Base-by-base conservation (phyloP, 2,113 vertebrate genomes). In the Athene cunicularia region DNA sequence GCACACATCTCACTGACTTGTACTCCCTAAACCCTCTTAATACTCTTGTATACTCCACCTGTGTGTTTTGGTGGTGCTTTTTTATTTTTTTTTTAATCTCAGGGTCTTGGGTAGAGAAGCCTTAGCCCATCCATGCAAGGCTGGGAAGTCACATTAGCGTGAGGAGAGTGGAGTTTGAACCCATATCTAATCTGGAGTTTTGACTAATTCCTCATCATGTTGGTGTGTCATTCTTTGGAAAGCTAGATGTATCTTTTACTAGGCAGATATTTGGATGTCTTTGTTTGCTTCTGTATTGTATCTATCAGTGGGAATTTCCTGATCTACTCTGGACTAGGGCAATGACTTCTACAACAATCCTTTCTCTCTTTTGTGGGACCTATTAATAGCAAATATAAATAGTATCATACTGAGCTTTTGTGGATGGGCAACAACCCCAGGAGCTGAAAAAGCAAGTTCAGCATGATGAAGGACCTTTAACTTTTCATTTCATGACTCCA, bases 241-340 rank as follows among this genome's bases (percentile, higher is more conserved):
- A 91, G 47, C 16, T 84, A 72, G 49, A 81, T 75, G 5, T 75
- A 81, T 95, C 45, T 91, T 95, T 89, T 72, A 64, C 80, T 27
- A 45, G 58, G 49, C 73, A 95, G 86, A 75, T 95, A 87, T 88
- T 58, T 95, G 53, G 32, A 80, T 85, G 53, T 70, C 74, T 88
- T 91, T 95, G 49, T 96, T 97, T 88, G 59, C 62, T 93, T 87
- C 91, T 89, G 49, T 76, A 89, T 94, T 96, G 73, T 82, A 37
- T 76, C 41, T 76, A 79, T 95, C 50, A 1, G 1, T 95, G 83
- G 84, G 93, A 91, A 95, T 97, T 91, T 96, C 91, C 58, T 6
- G 12, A 10, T 49, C 58, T 81, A 73, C 84, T 91, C 73, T 85
- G 45, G 39, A 45, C 73, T 75, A 12, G 52, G 35, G 74, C 80